These are phyloP conservation scores for Piprites chloris DNA, from an alignment of 2,113 vertebrate genomes.

Conservation along the genomic window DNA sequence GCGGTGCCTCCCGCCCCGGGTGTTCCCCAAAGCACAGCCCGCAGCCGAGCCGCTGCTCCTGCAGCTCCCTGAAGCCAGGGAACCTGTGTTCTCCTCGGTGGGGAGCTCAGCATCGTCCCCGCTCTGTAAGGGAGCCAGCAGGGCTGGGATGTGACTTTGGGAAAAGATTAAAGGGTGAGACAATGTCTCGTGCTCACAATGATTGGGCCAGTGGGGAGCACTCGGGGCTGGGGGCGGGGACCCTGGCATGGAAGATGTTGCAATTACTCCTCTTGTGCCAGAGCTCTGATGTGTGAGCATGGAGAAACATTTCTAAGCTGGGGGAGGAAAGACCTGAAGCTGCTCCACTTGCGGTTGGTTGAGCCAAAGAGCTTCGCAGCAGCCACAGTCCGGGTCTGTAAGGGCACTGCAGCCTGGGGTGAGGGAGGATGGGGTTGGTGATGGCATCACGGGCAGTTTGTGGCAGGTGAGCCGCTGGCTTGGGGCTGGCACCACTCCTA, in stretches of 20 bases:
- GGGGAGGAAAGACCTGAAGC: accelerated
- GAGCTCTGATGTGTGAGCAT: not conserved
- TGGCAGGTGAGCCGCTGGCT: not conserved
- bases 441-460: accelerated
- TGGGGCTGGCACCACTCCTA: accelerated
- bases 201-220: accelerated
- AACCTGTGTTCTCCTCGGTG: not conserved
- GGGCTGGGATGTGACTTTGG: not conserved
- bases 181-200: accelerated
- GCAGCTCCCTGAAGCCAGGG: accelerated
- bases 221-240: not conserved
- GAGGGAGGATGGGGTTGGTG: not conserved
- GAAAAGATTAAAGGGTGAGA: not conserved
- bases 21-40: not conserved
- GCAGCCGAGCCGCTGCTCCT: not conserved
- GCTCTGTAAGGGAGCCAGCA: accelerated
- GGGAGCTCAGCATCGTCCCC: accelerated
- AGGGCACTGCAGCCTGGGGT: accelerated
- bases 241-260: accelerated
- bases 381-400: accelerated
- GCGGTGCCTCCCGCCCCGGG: not conserved
- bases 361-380: not conserved
- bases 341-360: accelerated
- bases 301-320: not conserved
- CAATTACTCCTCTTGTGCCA: accelerated